Evolutionary conservation across 1,140 invertebrate species (phyloP).

Genomic region (Procambarus clarkii): DNA sequence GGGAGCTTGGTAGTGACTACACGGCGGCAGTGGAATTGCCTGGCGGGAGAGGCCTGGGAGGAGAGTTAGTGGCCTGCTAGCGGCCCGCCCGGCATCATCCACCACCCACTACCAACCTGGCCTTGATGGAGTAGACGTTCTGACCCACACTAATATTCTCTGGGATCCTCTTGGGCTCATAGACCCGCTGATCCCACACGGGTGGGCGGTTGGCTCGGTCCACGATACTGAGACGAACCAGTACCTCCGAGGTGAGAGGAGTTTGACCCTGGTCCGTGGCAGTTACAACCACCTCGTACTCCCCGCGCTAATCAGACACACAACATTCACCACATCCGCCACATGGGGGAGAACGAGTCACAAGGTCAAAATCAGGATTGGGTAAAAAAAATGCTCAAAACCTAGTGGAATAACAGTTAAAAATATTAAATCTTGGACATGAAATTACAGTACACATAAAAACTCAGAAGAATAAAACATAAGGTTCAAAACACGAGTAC

Average conservation of each 20-base stretch:
- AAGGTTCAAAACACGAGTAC: constrained; percentile 62
- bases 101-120: constrained; percentile 87
- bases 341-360: constrained; percentile 67
- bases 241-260: constrained; percentile 92
- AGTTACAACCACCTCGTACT: constrained; percentile 94
- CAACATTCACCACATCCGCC: constrained; percentile 66
- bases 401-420: constrained; percentile 55
- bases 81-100: constrained; percentile 55
- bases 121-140: constrained; percentile 96
- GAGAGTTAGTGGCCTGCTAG: constrained; percentile 63
- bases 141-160: constrained; percentile 98
- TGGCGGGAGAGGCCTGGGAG: constrained; percentile 45
- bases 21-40: constrained; percentile 52
- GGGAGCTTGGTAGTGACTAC: constrained; percentile 66
- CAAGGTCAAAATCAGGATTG: constrained; percentile 69
- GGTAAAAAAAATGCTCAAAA: constrained; percentile 47
- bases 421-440: constrained; percentile 57
- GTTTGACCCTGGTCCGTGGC: constrained; percentile 91
- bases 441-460: constrained; percentile 55
- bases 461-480: constrained; percentile 39
- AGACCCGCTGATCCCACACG: constrained; percentile 93
- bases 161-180: constrained; percentile 96
- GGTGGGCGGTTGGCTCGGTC: constrained; percentile 98
- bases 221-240: constrained; percentile 97
- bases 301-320: constrained; percentile 84